These are phyloP conservation scores for Eupithecia vulgata DNA, from an alignment of 2,888 invertebrate species.

Conservation along the genomic window DNA sequence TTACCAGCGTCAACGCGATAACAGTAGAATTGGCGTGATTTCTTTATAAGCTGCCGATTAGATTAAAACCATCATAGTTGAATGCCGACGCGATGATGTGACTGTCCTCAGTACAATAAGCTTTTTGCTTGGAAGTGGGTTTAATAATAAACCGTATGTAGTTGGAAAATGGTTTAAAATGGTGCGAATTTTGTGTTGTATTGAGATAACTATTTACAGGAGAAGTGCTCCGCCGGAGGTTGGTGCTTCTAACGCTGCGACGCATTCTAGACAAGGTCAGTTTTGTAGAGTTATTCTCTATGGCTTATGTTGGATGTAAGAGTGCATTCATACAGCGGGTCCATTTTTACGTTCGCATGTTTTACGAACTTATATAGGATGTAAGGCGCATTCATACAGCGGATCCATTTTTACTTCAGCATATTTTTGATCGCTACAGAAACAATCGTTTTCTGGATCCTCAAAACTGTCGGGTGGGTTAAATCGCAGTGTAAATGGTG, in stretches of 20 bases:
- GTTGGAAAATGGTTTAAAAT: conserved; percentile 18
- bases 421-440: no score
- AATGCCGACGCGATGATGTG: conserved; percentile 5
- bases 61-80: conserved; percentile 7
- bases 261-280: conserved; percentile 80
- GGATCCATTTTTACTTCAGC: no score
- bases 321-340: not conserved
- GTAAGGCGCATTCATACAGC: not conserved
- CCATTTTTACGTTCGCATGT: no score
- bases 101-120: not conserved
- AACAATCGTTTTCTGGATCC: no score
- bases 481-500: no score
- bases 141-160: not conserved
- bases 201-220: conserved; percentile 51
- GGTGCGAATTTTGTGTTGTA: conserved; percentile 35
- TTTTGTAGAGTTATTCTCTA: not conserved
- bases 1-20: conserved; percentile 26
- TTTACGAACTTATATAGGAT: not conserved
- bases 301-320: not conserved
- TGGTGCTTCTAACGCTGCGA: conserved; percentile 63
- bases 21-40: conserved; percentile 13
- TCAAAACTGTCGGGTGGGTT: no score
- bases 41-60: conserved; percentile 28
- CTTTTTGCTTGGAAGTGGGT: not conserved
- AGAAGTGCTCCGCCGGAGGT: conserved; percentile 76